Base-by-base conservation (phyloP, 1,140 invertebrate species). In the Sitobion miscanthi region DNA sequence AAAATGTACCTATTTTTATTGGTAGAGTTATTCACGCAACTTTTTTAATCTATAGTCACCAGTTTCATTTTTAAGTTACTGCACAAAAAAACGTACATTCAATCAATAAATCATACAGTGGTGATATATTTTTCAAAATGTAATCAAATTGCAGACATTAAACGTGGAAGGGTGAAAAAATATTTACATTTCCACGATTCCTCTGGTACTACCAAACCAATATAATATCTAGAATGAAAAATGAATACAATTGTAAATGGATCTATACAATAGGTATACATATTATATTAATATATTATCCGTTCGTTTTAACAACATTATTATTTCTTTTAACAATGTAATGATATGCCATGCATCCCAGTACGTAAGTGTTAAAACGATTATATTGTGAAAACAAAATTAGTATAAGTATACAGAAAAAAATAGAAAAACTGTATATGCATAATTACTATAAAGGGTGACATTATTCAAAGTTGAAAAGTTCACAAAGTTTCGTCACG, bases 391-490 rank as follows among this genome's bases (percentile, higher is more conserved):
- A 21, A 52, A 86, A 86, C 4, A 30, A 86, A 86, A 85, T 85
- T 45, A 45, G 42, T 25, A n/a, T 30, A 25, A 38, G 38, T 83
- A 86, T 25, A 86, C 25, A 30, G 25, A 47, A 2, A 14, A 52
- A 88, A 88, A 88, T 52, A 52, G 7, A 86, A 88, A 17, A 42
- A 38, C 49, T 4, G 52, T 57, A 20, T 21, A 77, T 77, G 21
- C 54, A 54, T 89, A 89, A 89, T 89, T 89, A 90, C 38, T 90
- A 21, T 62, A 45, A 14, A 25, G 89, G 6, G 25, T 90, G 38
- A n/a, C 89, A 62, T 90, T 69, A 69, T 90, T 90, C 57, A 90
- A 90, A 90, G 57, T 69, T 57, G 91, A 57, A 57, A 93, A 93
- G 82, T 85, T 69, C 38, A 30, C 23, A 90, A 90, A 90, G 54